Evolutionary conservation across 2,888 invertebrate genomes (phyloP).

Genomic region (Fabriciana adippe): DNA sequence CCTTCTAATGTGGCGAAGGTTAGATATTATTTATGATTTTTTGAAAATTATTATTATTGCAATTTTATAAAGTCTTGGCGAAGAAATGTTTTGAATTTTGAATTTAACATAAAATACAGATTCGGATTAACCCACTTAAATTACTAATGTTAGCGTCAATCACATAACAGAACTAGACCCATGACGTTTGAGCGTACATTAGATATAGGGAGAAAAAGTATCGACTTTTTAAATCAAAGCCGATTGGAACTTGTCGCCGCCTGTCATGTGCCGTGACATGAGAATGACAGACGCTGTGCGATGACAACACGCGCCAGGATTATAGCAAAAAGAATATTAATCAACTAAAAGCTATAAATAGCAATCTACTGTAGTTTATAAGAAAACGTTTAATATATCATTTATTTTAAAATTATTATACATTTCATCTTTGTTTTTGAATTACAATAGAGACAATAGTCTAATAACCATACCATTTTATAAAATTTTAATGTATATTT

Average conservation of each 20-base stretch:
- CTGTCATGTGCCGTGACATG: constrained; percentile 65
- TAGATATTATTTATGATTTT: constrained; percentile 28
- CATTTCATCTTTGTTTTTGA: background rate
- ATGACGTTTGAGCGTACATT: background rate
- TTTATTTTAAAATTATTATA: background rate
- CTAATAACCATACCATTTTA: background rate
- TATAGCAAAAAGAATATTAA: constrained; percentile 38
- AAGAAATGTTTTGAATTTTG: too few species aligned
- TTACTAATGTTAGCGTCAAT: background rate
- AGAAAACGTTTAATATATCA: constrained; percentile 1
- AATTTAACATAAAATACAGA: too few species aligned
- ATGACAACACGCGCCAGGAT: constrained; percentile 39
- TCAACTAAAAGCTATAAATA: constrained; percentile 14
- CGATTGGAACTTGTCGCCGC: constrained; percentile 67
- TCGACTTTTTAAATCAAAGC: constrained; percentile 50
- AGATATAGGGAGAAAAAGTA: constrained; percentile 24
- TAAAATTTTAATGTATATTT: constrained; percentile 3
- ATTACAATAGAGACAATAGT: background rate
- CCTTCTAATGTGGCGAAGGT: constrained; percentile 35
- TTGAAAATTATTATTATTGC: too few species aligned
- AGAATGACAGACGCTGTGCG: constrained; percentile 60
- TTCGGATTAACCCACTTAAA: background rate
- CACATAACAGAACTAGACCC: background rate
- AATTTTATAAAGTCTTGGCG: too few species aligned
- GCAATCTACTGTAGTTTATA: background rate